Evolutionary conservation across 2,888 invertebrate genomes (phyloP).

Genomic region (Drosophila meridionalis): DNA sequence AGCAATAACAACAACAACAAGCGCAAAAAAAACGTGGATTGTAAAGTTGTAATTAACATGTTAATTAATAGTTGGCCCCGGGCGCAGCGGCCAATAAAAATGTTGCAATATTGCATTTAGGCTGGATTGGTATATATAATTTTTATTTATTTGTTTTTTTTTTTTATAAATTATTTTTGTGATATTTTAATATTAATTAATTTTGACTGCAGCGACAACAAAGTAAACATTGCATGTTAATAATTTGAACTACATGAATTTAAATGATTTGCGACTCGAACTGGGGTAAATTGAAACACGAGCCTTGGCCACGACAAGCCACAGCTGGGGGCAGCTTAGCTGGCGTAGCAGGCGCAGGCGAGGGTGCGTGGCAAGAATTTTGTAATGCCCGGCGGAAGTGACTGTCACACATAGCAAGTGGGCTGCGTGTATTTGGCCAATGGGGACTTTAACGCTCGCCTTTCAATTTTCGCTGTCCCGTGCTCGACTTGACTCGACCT

Average conservation of each 20-base stretch:
- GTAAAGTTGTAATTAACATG: constrained; percentile 79
- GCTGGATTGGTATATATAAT: constrained; percentile 33
- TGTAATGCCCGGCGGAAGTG: constrained; percentile 56
- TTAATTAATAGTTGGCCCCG: constrained; percentile 77
- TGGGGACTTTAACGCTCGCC: constrained; percentile 61
- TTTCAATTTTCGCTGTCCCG: constrained; percentile 54
- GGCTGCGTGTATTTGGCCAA: constrained; percentile 34
- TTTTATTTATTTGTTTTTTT: constrained; percentile 20
- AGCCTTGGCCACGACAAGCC: background rate
- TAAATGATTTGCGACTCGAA: constrained; percentile 45
- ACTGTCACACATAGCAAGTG: constrained; percentile 34
- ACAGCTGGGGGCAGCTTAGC: constrained; percentile 16
- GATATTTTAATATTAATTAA: constrained; percentile 78
- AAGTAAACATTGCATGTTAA: constrained; percentile 42
- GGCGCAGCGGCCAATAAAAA: constrained; percentile 47
- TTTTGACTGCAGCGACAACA: constrained; percentile 50
- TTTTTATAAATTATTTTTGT: constrained; percentile 30
- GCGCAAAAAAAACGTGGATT: constrained; percentile 29
- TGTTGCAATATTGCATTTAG: constrained; percentile 66
- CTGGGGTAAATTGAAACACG: constrained; percentile 18
- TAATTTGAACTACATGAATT: constrained; percentile 38
- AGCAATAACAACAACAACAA: constrained; percentile 16
- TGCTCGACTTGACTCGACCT: constrained; percentile 27
- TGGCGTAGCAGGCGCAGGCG: background rate
- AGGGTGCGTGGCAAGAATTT: constrained; percentile 21